Conservation (phyloP, 2,113 vertebrate species). For the Phrynocephalus versicolor region DNA sequence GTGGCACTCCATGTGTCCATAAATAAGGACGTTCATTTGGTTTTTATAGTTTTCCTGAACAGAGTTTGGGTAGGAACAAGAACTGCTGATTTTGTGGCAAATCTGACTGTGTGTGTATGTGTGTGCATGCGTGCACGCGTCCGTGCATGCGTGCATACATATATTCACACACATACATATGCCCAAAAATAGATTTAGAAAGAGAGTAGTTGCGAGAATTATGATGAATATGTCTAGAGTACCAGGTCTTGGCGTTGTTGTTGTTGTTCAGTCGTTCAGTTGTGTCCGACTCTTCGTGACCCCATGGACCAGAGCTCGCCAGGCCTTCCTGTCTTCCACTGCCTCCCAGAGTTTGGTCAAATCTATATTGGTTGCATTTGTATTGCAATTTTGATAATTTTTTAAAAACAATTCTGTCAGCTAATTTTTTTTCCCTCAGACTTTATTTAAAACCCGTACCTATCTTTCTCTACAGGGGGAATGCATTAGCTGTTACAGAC, state of each 20-base stretch:
- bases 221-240: not conserved
- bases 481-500: conserved; percentile 75
- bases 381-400: not conserved
- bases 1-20: not conserved
- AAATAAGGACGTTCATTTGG: too few species aligned
- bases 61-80: not conserved
- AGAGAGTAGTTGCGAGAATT: not conserved
- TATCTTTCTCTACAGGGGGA: conserved; percentile 73
- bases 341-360: too few species aligned
- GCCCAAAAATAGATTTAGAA: not conserved
- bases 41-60: not conserved
- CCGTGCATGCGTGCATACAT: too few species aligned
- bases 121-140: too few species aligned
- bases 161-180: too few species aligned
- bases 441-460: conserved; percentile 24
- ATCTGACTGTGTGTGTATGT: too few species aligned
- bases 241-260: not conserved
- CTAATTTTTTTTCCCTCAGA: not conserved
- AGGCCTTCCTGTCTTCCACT: too few species aligned
- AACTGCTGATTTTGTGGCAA: not conserved
- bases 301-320: too few species aligned
- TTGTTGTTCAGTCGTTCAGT: not conserved
- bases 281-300: too few species aligned
- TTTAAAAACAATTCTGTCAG: not conserved
- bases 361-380: too few species aligned